A percentile compares a stretch with the other conserved stretches of the same genome.
These are phyloP conservation scores for Lordiphosa clarofinis DNA, from an alignment of 1,140 invertebrate genomes.

Conservation along the genomic window DNA sequence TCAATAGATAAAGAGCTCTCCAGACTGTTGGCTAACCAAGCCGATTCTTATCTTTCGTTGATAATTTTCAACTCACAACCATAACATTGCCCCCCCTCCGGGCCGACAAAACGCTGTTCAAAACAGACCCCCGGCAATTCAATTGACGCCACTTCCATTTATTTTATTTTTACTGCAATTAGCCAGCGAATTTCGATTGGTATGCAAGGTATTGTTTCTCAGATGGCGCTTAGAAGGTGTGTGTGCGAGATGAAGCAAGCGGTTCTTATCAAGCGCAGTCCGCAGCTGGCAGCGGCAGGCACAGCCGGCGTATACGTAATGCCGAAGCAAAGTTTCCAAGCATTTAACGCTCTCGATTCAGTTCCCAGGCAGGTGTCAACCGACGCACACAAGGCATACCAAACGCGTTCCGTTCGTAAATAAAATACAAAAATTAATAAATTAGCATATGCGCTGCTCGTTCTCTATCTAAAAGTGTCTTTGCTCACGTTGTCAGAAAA, in stretches of 20 bases:
- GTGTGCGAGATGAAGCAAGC: too few species aligned
- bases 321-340: conserved; percentile 39
- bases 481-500: conserved; percentile 4
- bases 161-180: conserved; percentile 6
- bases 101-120: background rate
- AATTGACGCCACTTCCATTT: conserved; percentile 41
- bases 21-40: conserved; percentile 6
- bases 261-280: conserved; percentile 5
- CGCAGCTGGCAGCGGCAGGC: conserved; percentile 1
- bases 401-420: conserved; percentile 28
- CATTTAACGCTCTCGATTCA: conserved; percentile 43
- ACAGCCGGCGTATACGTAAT: conserved; percentile 49
- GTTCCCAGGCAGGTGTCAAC: conserved; percentile 56
- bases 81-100: conserved; percentile 13
- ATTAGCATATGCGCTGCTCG: conserved; percentile 37
- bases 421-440: conserved; percentile 21
- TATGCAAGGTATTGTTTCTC: conserved; percentile 1
- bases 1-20: conserved; percentile 34
- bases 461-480: conserved; percentile 1
- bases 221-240: too few species aligned
- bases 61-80: conserved; percentile 36
- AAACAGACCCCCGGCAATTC: conserved; percentile 36
- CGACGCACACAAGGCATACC: conserved; percentile 33
- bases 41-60: conserved; percentile 9
- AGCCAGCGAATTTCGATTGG: conserved; percentile 2